These are phyloP conservation scores for Balaeniceps rex DNA, from an alignment of 2,113 vertebrate species.

Conservation along the genomic window DNA sequence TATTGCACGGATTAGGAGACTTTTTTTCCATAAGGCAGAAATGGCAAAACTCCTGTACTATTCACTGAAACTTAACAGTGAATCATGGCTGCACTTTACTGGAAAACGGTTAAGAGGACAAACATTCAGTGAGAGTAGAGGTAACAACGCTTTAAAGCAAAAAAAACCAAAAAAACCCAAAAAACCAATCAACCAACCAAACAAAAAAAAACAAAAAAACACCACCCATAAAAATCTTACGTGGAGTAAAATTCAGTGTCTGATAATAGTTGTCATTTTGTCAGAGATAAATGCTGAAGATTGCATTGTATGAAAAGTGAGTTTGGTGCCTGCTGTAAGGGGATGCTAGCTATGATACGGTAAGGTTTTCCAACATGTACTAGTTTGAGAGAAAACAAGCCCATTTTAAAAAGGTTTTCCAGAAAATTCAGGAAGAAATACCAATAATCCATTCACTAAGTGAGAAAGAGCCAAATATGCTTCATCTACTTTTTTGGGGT, in stretches of 20 bases:
- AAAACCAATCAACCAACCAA: background rate
- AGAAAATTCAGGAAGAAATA: background rate
- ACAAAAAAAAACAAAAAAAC: background rate
- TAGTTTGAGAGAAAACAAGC: background rate
- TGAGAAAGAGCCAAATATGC: background rate
- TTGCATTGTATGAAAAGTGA: background rate
- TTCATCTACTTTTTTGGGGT: background rate
- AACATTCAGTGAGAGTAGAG: background rate
- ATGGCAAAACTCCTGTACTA: background rate
- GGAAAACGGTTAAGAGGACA: background rate
- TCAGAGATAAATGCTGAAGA: background rate
- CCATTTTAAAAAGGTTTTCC: background rate
- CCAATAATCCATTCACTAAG: background rate
- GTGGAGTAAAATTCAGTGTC: background rate
- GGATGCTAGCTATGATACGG: background rate
- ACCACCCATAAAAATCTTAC: background rate
- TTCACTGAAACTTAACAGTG: background rate
- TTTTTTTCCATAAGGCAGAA: background rate
- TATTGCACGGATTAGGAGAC: background rate
- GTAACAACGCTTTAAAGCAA: background rate
- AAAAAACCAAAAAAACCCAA: background rate
- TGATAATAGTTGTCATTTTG: background rate
- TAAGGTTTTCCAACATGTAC: background rate
- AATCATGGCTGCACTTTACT: background rate
- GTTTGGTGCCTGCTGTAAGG: background rate